Conservation (phyloP, 2,888 invertebrate species). For the Rhodophaea formosa region DNA sequence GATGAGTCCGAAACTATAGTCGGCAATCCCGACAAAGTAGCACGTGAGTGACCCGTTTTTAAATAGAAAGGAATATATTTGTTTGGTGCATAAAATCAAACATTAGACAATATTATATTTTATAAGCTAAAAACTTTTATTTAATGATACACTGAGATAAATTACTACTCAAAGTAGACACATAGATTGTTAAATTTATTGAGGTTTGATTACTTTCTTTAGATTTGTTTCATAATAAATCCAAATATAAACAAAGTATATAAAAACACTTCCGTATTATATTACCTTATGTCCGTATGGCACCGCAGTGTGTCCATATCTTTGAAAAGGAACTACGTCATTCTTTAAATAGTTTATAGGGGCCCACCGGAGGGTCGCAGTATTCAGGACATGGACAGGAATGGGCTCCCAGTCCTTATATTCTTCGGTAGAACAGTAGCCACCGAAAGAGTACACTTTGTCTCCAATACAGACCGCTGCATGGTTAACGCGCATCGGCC, state of each 20-base stretch:
- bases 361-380: constrained; percentile 84
- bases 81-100: no score
- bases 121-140: no score
- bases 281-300: constrained; percentile 85
- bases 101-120: no score
- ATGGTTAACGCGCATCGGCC: constrained; percentile 95
- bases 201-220: no score
- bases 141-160: no score
- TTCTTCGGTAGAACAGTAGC: constrained; percentile 93
- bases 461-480: constrained; percentile 91
- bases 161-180: no score
- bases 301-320: constrained; percentile 96
- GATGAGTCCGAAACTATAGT: no score
- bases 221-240: not conserved
- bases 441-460: constrained; percentile 94
- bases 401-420: constrained; percentile 88
- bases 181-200: no score
- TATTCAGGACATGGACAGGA: constrained; percentile 92
- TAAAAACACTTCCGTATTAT: not conserved
- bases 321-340: constrained; percentile 86
- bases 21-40: no score
- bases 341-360: constrained; percentile 74
- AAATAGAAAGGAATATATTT: no score
- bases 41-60: no score
- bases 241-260: not conserved